Conservation (phyloP, 2,888 invertebrate species). For the Erebia aethiops region DNA sequence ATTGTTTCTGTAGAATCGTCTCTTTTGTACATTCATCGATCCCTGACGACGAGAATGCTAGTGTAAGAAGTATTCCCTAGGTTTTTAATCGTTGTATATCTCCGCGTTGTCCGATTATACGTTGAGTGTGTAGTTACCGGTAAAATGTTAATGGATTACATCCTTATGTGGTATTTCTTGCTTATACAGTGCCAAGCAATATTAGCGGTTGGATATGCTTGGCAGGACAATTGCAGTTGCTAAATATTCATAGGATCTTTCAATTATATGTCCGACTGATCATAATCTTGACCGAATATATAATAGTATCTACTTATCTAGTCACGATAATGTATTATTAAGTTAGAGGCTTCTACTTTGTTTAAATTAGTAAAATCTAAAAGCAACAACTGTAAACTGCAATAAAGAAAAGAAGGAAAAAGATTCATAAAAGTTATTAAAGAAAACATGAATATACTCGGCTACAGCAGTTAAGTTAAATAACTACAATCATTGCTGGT, state of each 20-base stretch:
- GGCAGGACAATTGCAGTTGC: conserved; percentile 60
- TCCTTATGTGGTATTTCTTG: conserved; percentile 57
- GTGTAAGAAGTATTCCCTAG: conserved; percentile 15
- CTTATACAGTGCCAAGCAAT: conserved; percentile 29
- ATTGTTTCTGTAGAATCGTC: background rate
- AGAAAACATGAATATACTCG: background rate
- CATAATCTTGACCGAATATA: conserved; percentile 25
- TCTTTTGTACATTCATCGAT: background rate
- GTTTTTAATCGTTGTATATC: conserved; percentile 13
- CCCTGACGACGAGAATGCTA: background rate
- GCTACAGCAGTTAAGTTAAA: background rate
- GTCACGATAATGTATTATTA: background rate
- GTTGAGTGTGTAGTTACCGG: conserved; percentile 60
- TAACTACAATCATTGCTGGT: background rate
- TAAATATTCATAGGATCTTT: conserved; percentile 61
- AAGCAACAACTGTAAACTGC: too few relatives aligned
- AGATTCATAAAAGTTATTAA: background rate
- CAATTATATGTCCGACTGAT: conserved; percentile 51
- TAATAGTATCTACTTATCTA: conserved; percentile 6
- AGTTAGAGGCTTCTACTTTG: too few relatives aligned
- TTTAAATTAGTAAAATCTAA: background rate
- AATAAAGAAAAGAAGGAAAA: too few relatives aligned
- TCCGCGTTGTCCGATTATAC: conserved; percentile 28
- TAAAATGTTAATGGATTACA: conserved; percentile 73
- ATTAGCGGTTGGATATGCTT: conserved; percentile 38